Evolutionary conservation across 2,888 invertebrate species (phyloP), one percentile per base, ranked within the genome.

Genomic region (Drosophila koepferae): DNA sequence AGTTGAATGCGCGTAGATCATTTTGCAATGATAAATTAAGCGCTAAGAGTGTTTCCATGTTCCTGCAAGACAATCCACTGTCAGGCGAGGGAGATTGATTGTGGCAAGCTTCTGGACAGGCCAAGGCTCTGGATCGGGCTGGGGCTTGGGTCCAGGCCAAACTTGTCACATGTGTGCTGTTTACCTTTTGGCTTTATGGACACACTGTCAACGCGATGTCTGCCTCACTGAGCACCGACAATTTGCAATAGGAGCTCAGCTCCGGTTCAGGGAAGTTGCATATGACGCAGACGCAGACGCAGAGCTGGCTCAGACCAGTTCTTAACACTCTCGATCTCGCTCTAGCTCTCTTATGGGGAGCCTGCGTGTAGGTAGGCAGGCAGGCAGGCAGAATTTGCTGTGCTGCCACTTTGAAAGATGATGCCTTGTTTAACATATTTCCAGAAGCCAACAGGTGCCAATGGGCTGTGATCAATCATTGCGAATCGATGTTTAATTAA

Each of bases 371-470:
- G 28, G 48, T 9, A 48, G 48, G 48, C n/a, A 49, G 48, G 48
- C n/a, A 49, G 74, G 70, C 73, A 74, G 71, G 75, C 77, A 1
- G 49, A 18, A 7, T 70, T 72, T 74, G 28, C 68, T 53, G 44
- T 18, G 49, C 64, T 70, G 74, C 62, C 66, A 74, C 55, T 77
- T 79, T 73, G 78, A 86, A 84, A 89, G 89, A 88, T 77, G 86
- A 86, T 76, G 81, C 81, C 84, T 90, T 92, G 92, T 91, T 91
- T 81, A 91, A 91, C 91, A 92, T 85, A 91, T 92, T 92, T 92
- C 90, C 92, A 92, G 92, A 92, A 92, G 92, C 92, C 92, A 92
- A 92, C 92, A 92, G 93, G 92, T 92, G 93, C 92, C 92, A 92
- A 91, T 82, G 90, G 85, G 85, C 72, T 85, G 89, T 90, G 92